phyloP scores from a whole-genome alignment of 2,888 invertebrate genomes.

The Lasiommata megera region DNA sequence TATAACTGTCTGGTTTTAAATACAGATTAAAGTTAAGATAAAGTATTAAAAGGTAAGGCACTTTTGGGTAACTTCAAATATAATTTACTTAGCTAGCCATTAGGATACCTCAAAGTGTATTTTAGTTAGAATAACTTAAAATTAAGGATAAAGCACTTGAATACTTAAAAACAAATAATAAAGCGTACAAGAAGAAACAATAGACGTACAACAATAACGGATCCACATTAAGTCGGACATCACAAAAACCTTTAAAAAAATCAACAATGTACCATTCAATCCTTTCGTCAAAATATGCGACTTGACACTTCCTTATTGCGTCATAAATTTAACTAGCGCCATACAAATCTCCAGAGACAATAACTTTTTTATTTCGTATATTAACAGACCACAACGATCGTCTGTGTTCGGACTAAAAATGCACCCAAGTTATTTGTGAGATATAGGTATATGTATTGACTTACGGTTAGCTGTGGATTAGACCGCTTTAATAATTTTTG shows the following conservation, averaged over 20 bases:
- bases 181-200: conserved; percentile 63
- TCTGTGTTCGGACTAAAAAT: not conserved
- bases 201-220: conserved; percentile 60
- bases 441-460: not conserved
- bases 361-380: conserved; percentile 25
- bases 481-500: too few species aligned
- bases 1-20: too few species aligned
- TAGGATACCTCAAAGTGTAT: too few species aligned
- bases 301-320: conserved; percentile 77
- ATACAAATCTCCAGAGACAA: conserved; percentile 47
- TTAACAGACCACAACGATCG: conserved; percentile 9
- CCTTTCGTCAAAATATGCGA: conserved; percentile 76
- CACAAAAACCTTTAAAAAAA: conserved; percentile 60
- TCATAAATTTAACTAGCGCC: conserved; percentile 68
- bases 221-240: conserved; percentile 53
- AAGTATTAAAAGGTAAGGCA: too few species aligned
- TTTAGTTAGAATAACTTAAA: not conserved
- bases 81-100: too few species aligned
- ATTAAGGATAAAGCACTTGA: conserved; percentile 55
- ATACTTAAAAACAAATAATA: conserved; percentile 66
- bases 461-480: too few species aligned
- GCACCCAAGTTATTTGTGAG: not conserved
- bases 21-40: too few species aligned
- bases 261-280: conserved; percentile 73
- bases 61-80: too few species aligned